Base-by-base conservation (phyloP, 2,797 vertebrate species). In the Hypotaenidia okinawae region DNA sequence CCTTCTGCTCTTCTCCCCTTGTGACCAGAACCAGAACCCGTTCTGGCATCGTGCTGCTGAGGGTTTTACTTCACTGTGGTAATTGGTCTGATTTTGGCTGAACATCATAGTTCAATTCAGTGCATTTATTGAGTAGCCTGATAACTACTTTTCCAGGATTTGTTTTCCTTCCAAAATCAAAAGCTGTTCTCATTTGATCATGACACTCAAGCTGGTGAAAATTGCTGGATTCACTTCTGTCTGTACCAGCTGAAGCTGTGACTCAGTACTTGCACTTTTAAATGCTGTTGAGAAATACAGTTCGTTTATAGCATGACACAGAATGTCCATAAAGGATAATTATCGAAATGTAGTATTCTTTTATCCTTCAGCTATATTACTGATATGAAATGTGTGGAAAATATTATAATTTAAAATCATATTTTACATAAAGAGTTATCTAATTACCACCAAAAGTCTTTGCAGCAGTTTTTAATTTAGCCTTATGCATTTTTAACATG, bases 401-500 rank as follows among this genome's bases (percentile, higher is more conserved):
- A 87, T 51, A 92, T 94, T 94, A 96, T 94, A 25, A 62, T 87
- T 97, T 97, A 27, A 94, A 96, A 95, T 95, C 49, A 85, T 49
- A 92, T 92, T 93, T 96, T 93, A 66, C 67, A 59, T 22, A 76
- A 51, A 84, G 83, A 75, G 73, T 97, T 97, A 94, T 93, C 67
- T 96, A 96, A 95, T 96, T 97, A 93, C 84, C 70, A 92, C 86
- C 74, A 58, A 61, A 95, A 94, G 51, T 66, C 79, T 95, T 95
- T 96, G 81, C 81, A 95, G 94, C 87, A 80, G 52, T 95, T 97
- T 97, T 97, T 95, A 95, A 97, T 97, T 97, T 95, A 97, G 96
- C 69, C 67, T 97, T 95, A 97, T 97, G 90, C 84, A 97, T 97
- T 98, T 97, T 97, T 96, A 93, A 97, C 96, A 28, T 87, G 90